Evolutionary conservation across 2,888 invertebrate genomes (phyloP), one percentile per base, ranked within the genome.

Genomic region (Keiferia lycopersicella): DNA sequence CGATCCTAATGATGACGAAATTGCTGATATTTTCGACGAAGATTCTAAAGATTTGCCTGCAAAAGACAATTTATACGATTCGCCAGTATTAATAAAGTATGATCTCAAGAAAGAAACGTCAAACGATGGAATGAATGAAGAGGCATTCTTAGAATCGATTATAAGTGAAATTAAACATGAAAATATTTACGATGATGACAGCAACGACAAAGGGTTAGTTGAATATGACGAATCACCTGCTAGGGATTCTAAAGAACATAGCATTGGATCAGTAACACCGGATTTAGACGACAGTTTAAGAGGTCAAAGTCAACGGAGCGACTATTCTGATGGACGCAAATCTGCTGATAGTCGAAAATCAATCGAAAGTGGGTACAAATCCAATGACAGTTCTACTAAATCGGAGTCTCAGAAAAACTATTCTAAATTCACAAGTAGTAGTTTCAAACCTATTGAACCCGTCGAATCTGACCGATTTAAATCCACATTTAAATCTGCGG

Each of bases 101-200:
- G 83, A 85, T 45, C 80, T 77, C 34, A 79, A 80, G n/a, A 86
- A 84, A 68, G 86, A 85, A 62, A 68, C 70, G 0, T 80, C 84
- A 0, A 74, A 79, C 4, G 88, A 88, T 22, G 84, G 79, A 3
- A 71, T 84, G 45, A 83, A 80, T 1, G 89, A 91, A 38, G 91
- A 91, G 53, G 86, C 79, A 0, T 91, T 91, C 67, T 72, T 91
- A 48, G 91, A 91, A 71, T 88, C 91, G 0, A 84, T 91, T 1
- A 90, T 91, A 53, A 89, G 88, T 66, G 91, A 91, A 69, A 89
- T 91, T 7, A 90, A 90, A 66, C 84, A 87, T 61, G 89, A 88
- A 57, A 78, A 79, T 50, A 75, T 88, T 66, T 83, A 79, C 63
- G 91, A 88, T 0, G 86, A 87, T 1, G 76, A 73, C 0, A 82